Base-by-base conservation (phyloP, 92 coral and sea anemone genomes). In the Parazoanthus atlanticus region DNA sequence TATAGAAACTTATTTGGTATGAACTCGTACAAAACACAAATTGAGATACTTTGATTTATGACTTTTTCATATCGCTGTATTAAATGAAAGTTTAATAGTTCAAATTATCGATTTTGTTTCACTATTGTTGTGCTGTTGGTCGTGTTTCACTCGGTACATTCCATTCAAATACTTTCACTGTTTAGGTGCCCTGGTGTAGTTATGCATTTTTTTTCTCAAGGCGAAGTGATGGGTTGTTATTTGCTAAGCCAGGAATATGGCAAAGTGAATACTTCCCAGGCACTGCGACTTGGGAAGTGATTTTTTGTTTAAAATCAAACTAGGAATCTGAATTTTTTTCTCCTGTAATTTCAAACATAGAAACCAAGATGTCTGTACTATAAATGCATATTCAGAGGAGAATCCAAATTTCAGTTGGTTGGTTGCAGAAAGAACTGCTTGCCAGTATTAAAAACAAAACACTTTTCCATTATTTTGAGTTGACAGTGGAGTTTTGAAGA, bases 1-100 rank as follows among this genome's bases (percentile, higher is more conserved):
- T 77, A 26, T 77, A 77, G 28, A 46, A 47, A n/a, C 82, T 26
- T 78, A 78, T 78, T 78, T 78, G 82, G 82, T 47, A 47, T 29
- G 64, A 47, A 78, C 40, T 43, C 31, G 82, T 26, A 36, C 30
- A 2, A 43, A 41, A 76, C 49, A 6, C n/a, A 52, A 61, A 21
- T 19, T 61, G 43, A 74, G 29, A 34, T 30, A 15, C 41, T 74
- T 74, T 74, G 38, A 74, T 6, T 74, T 11, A 1, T 34, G 28
- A 61, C 26, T 61, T 61, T 21, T 23, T 61, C 26, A 61, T 61
- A 61, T 61, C 69, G 10, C 10, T 52, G 21, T 25, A 61, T 3
- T 17, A n/a, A 78, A 43, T 78, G 64, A 40, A 61, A 61, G 9
- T 21, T 19, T 61, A 61, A 61, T 61, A 61, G 28, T 61, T 61